phyloP scores from a whole-genome alignment of 2,888 invertebrate species.

The Blastobasis lacticolella region DNA sequence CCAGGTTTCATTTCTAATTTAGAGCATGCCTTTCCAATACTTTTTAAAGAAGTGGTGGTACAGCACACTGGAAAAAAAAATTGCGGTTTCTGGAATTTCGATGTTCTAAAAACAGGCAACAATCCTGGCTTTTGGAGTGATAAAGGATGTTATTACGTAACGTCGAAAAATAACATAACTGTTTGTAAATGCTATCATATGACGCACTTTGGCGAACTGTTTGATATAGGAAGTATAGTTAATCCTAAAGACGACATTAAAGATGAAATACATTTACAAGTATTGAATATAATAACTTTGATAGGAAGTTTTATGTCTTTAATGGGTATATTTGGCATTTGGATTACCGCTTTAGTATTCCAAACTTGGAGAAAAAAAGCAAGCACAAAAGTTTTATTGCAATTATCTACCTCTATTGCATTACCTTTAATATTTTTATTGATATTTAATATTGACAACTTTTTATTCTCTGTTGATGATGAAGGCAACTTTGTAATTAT shows the following conservation, averaged over 20 bases:
- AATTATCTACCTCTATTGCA: slow-evolving; percentile 76
- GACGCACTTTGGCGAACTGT: slow-evolving; percentile 76
- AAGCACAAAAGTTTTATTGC: slow-evolving; percentile 78
- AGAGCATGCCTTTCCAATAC: slow-evolving; percentile 66
- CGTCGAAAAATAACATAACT: slow-evolving; percentile 30
- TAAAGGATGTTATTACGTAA: slow-evolving; percentile 63
- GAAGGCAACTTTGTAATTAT: slow-evolving; percentile 27
- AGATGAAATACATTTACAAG: slow-evolving; percentile 41
- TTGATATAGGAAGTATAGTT: slow-evolving; percentile 31
- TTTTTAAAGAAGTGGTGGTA: slow-evolving; percentile 46
- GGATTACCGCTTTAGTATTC: slow-evolving; percentile 73
- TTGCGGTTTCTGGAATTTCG: slow-evolving; percentile 76
- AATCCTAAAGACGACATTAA: slow-evolving; percentile 17
- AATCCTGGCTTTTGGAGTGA: slow-evolving; percentile 69
- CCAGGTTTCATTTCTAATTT: slow-evolving; percentile 74
- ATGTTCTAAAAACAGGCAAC: slow-evolving; percentile 22
- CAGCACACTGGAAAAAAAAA: slow-evolving; percentile 24
- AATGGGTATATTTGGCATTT: slow-evolving; percentile 72
- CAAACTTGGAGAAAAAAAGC: slow-evolving; percentile 76
- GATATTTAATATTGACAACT: slow-evolving; percentile 45
- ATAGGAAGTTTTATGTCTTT: slow-evolving; percentile 75
- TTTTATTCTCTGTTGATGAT: slow-evolving; percentile 30
- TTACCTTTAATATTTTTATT: slow-evolving; percentile 69
- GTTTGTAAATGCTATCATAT: slow-evolving; percentile 73
- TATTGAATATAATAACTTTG: slow-evolving; percentile 73